Conservation (phyloP, 2,797 vertebrate genomes). For the Tiaroga cobitis region DNA sequence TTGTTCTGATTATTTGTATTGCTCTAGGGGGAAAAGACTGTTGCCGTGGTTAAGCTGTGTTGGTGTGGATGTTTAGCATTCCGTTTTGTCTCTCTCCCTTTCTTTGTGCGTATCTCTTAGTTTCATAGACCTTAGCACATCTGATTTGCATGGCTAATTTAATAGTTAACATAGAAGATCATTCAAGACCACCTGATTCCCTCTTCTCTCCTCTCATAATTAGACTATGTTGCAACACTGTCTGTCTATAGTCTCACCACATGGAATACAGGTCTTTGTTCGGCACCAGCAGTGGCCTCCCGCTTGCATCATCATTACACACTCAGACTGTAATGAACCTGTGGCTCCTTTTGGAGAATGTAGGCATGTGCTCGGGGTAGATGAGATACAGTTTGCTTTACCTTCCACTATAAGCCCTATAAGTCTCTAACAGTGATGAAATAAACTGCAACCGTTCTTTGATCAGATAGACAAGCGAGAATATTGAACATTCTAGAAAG, state of each 20-base stretch:
- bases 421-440: constrained; percentile 57
- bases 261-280: constrained; percentile 53
- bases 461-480: constrained; percentile 27
- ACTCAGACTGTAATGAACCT: constrained; percentile 40
- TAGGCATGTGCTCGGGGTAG: constrained; percentile 37
- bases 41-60: constrained; percentile 14
- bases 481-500: constrained; percentile 26
- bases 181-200: constrained; percentile 16
- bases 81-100: constrained; percentile 19
- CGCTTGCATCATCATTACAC: constrained; percentile 53
- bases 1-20: constrained; percentile 28
- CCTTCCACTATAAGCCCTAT: constrained; percentile 31
- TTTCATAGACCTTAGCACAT: background rate
- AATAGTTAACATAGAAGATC: constrained; percentile 19
- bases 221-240: constrained; percentile 50
- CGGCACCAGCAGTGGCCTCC: constrained; percentile 50
- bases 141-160: constrained; percentile 27
- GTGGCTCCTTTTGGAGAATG: constrained; percentile 35
- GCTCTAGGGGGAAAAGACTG: constrained; percentile 22
- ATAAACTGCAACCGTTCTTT: constrained; percentile 57
- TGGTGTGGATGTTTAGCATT: constrained; percentile 20
- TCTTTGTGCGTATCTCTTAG: background rate
- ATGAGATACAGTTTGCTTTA: constrained; percentile 54
- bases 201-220: constrained; percentile 8
- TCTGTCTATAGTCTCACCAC: constrained; percentile 40